Conservation (phyloP, 2,113 vertebrate genomes). For the Guaruba guarouba region DNA sequence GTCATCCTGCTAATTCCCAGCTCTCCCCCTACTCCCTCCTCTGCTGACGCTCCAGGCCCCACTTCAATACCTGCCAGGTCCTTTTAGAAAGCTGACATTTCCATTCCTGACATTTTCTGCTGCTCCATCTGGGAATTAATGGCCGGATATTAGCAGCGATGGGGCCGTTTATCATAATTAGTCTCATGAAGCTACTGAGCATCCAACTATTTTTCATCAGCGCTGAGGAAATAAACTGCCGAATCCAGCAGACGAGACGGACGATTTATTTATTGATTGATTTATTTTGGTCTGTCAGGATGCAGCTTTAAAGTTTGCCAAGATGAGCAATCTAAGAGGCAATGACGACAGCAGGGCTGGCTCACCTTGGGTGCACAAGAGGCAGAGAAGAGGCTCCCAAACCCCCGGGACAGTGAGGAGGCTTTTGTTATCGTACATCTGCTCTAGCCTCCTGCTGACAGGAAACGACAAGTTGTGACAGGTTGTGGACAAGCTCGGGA, state of each 20-base stretch:
- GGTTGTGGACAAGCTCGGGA: not conserved
- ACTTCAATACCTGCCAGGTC: conserved; percentile 70
- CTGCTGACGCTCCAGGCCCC: conserved; percentile 47
- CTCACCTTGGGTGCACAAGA: not conserved
- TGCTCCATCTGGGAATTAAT: conserved; percentile 73
- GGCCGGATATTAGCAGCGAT: conserved; percentile 71
- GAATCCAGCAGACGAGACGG: conserved; percentile 45
- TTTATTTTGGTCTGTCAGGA: conserved; percentile 68
- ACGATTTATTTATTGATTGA: conserved; percentile 69
- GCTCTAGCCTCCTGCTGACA: conserved; percentile 1
- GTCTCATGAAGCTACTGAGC: conserved; percentile 70
- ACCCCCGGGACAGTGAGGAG: not conserved
- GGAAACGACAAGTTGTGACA: not conserved
- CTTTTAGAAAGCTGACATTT: conserved; percentile 73
- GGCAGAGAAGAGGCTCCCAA: not conserved
- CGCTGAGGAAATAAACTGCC: conserved; percentile 58
- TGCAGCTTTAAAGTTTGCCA: conserved; percentile 37
- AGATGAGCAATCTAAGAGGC: conserved; percentile 32
- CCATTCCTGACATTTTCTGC: conserved; percentile 73
- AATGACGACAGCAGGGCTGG: conserved; percentile 11
- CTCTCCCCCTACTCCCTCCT: conserved; percentile 38
- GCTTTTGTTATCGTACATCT: conserved; percentile 20
- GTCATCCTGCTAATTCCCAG: conserved; percentile 27
- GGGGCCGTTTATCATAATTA: conserved; percentile 75
- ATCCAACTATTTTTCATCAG: conserved; percentile 69